A percentile compares a stretch with the other conserved stretches of the same genome.
These are phyloP conservation scores for Eremobia ochroleuca DNA, from an alignment of 2,888 invertebrate genomes.

Conservation along the genomic window DNA sequence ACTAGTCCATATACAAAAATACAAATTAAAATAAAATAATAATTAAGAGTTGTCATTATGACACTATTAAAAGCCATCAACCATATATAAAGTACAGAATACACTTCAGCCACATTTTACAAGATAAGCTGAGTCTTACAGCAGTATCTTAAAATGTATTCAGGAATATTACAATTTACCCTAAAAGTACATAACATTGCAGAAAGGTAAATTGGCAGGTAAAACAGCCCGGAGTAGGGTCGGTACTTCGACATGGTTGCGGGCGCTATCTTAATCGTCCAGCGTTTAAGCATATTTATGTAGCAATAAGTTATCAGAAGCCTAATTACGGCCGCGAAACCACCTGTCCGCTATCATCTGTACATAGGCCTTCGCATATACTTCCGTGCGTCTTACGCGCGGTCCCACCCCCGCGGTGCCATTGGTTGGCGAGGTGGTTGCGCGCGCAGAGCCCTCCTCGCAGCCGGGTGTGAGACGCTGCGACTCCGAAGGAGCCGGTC, in stretches of 20 bases:
- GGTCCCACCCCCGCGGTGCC: slow-evolving; percentile 86
- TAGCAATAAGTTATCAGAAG: slow-evolving; percentile 89
- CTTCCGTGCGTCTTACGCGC: slow-evolving; percentile 90
- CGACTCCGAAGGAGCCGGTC: slow-evolving; percentile 86
- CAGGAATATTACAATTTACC: slow-evolving; percentile 75
- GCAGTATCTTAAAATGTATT: slow-evolving; percentile 67
- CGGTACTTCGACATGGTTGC: slow-evolving; percentile 77
- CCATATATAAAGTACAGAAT: slow-evolving; percentile 23
- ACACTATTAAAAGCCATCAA: background rate
- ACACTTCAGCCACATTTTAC: slow-evolving; percentile 46
- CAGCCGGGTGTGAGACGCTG: slow-evolving; percentile 82
- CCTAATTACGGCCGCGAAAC: slow-evolving; percentile 90
- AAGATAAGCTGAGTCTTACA: slow-evolving; percentile 55
- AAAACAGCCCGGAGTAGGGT: slow-evolving; percentile 75
- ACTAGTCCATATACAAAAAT: background rate
- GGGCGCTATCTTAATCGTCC: slow-evolving; percentile 87
- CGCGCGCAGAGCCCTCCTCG: slow-evolving; percentile 90
- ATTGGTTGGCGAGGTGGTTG: slow-evolving; percentile 84
- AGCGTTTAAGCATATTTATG: slow-evolving; percentile 88
- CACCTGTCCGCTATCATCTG: slow-evolving; percentile 91
- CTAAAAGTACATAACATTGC: slow-evolving; percentile 75
- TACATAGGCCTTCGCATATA: slow-evolving; percentile 91
- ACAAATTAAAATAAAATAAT: background rate
- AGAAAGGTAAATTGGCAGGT: slow-evolving; percentile 76
- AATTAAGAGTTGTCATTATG: background rate